These are phyloP conservation scores for Patella pellucida DNA, from an alignment of 2,888 invertebrate genomes.

Conservation along the genomic window DNA sequence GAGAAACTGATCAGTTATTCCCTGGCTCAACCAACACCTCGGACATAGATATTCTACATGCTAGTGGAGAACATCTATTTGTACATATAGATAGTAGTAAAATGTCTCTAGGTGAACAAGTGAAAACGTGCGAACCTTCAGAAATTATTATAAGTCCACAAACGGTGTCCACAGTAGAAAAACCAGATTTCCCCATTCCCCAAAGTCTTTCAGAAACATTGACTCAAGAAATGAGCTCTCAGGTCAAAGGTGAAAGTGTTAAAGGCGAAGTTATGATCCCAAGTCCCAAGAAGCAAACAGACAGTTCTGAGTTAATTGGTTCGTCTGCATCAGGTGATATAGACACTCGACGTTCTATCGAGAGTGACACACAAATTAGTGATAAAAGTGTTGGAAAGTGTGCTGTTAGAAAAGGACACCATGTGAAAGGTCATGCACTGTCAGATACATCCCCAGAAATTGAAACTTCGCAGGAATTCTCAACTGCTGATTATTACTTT, in stretches of 20 bases:
- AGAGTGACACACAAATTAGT: constrained; percentile 30
- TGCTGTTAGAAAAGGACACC: constrained; percentile 27
- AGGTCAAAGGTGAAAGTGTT: constrained; percentile 20
- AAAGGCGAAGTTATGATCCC: not conserved
- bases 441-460: constrained; percentile 58
- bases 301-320: constrained; percentile 17
- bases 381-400: constrained; percentile 37
- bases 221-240: constrained; percentile 49
- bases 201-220: constrained; percentile 57
- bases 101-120: constrained; percentile 52
- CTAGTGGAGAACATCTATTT: constrained; percentile 38
- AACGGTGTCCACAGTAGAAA: constrained; percentile 40
- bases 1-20: not conserved
- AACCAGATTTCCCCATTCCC: constrained; percentile 47
- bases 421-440: constrained; percentile 13
- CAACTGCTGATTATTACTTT: constrained; percentile 87
- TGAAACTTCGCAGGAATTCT: constrained; percentile 76
- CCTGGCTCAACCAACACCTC: constrained; percentile 29
- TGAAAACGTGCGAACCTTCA: constrained; percentile 43
- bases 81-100: constrained; percentile 42
- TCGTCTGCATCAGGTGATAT: constrained; percentile 25
- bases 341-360: constrained; percentile 27
- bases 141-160: constrained; percentile 44
- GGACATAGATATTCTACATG: constrained; percentile 39
- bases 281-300: not conserved